Conservation (phyloP, 2,797 vertebrate genomes). For the Iguana delicatissima region DNA sequence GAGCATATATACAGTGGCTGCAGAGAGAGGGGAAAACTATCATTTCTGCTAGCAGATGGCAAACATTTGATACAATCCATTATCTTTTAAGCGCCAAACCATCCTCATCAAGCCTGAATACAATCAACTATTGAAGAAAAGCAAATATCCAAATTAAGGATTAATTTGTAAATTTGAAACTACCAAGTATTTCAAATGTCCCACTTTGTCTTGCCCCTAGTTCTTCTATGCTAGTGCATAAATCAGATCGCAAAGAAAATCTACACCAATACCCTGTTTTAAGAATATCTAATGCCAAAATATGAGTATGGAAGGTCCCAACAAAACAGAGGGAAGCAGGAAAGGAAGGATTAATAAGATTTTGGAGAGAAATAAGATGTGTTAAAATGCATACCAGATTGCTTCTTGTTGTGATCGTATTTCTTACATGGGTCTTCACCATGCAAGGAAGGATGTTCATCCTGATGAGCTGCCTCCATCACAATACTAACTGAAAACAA, state of each 20-base stretch:
- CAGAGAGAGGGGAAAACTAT: background rate
- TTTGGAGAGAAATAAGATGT: background rate
- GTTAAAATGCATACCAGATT: constrained; percentile 72
- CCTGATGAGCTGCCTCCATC: constrained; percentile 69
- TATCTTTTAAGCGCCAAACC: background rate
- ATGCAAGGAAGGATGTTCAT: constrained; percentile 73
- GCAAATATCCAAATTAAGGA: background rate
- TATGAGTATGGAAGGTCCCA: background rate
- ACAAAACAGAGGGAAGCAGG: background rate
- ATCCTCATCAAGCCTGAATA: background rate
- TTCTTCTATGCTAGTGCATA: background rate
- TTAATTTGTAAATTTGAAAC: background rate
- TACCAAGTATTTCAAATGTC: background rate
- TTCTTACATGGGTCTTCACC: constrained; percentile 66
- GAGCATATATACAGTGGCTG: background rate
- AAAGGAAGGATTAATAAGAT: background rate
- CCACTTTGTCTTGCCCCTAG: background rate
- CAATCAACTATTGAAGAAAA: background rate
- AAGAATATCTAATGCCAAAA: background rate
- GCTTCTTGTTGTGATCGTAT: constrained; percentile 71
- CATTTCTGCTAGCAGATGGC: background rate
- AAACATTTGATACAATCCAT: background rate
- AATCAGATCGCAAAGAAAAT: background rate
- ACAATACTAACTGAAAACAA: constrained; percentile 38
- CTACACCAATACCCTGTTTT: background rate